Base-by-base conservation (phyloP, 2,888 invertebrate genomes). In the Zaprionus obscuricornis region DNA sequence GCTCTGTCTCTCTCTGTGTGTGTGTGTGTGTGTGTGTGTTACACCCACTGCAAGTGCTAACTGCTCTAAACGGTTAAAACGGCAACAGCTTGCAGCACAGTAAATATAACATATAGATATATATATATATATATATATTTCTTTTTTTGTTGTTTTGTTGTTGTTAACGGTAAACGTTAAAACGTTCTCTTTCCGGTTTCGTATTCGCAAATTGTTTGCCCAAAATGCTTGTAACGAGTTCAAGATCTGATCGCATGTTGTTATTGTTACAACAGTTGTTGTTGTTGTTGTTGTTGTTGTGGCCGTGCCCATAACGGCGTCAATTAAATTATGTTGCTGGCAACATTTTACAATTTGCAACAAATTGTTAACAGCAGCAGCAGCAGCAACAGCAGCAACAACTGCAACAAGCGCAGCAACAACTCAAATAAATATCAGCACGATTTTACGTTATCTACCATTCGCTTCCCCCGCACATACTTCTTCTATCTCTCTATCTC, bases 281-380 rank as follows among this genome's bases (percentile, higher is more conserved):
- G 68, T 56, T 66, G 45, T 7, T 60, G 50, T 2, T 55, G 70
- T 27, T 69, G 78, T 34, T 74, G 43, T n/a, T 49, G 54, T 36
- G 34, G 74, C 70, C 84, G 66, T 66, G 68, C 83, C 74, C 79
- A 78, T 66, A 79, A 73, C 75, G 75, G 85, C 82, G 83, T 86
- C 87, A 85, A 85, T 85, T 85, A 86, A 85, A 86, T 83, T 86
- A 83, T 86, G 82, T 86, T 77, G 82, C 86, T 62, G 72, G 83
- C 79, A 75, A 81, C 79, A 81, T 85, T 81, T 85, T 85, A 81
- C 85, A 81, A 81, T 81, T 81, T 81, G 83, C 79, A 81, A 79
- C 79, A 81, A 81, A 85, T 85, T 81, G 85, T 83, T 85, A 79
- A 79, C 85, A 75, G 65, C 78, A 39, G 45, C 52, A 70, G 14